Evolutionary conservation across 1,140 invertebrate species (phyloP).

Genomic region (Neocloeon triangulifer): DNA sequence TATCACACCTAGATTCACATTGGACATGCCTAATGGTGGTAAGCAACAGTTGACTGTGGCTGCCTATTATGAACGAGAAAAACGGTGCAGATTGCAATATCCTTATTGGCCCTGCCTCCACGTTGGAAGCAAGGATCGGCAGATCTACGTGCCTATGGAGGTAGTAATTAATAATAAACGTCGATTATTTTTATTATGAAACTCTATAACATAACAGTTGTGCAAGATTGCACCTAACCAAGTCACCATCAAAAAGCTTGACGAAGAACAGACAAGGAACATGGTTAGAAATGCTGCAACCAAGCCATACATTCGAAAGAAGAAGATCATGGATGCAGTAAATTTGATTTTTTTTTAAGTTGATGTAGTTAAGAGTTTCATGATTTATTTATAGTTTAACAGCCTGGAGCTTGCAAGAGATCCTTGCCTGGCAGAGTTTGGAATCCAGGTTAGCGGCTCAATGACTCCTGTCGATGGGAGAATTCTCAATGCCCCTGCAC

Average conservation of each 20-base stretch:
- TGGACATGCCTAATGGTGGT: too few species aligned
- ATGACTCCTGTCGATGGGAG: too few species aligned
- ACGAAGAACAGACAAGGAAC: conserved; percentile 27
- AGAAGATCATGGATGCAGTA: conserved; percentile 34
- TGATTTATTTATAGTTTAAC: too few species aligned
- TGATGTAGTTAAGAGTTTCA: too few species aligned
- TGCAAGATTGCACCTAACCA: conserved; percentile 34
- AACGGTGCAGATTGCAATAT: conserved; percentile 22
- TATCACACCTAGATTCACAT: too few species aligned
- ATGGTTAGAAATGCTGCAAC: conserved; percentile 43
- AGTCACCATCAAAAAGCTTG: conserved; percentile 24
- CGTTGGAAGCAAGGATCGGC: conserved; percentile 26
- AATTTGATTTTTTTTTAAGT: too few species aligned
- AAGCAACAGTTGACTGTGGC: conserved; percentile 18
- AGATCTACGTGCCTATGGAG: conserved; percentile 31
- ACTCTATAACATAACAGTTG: conserved; percentile 17
- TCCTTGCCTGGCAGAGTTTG: too few species aligned
- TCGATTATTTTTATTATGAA: conserved; percentile 5
- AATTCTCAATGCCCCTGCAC: too few species aligned
- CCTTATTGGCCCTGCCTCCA: conserved; percentile 32
- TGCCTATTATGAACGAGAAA: conserved; percentile 22
- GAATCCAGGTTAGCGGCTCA: too few species aligned
- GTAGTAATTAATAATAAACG: conserved; percentile 8
- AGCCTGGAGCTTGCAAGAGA: too few species aligned
- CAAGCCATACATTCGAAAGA: conserved; percentile 26